Evolutionary conservation across 2,113 vertebrate genomes (phyloP).

Genomic region (Camelus dromedarius): DNA sequence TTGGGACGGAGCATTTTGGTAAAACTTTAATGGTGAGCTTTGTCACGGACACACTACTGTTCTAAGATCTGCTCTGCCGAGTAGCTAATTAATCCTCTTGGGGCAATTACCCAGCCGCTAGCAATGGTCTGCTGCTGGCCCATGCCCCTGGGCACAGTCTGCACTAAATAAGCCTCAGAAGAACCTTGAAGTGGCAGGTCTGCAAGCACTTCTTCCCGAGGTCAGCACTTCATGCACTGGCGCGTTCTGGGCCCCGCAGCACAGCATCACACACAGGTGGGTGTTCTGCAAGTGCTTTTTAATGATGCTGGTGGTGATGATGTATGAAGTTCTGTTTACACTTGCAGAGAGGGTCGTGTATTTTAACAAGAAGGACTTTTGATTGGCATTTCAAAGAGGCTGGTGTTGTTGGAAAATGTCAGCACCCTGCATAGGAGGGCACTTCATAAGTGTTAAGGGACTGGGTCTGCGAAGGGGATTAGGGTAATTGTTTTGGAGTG

Average conservation of each 20-base stretch:
- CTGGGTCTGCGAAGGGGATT: conserved; percentile 81
- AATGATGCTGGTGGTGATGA: conserved; percentile 79
- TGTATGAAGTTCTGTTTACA: conserved; percentile 80
- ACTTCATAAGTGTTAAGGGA: conserved; percentile 82
- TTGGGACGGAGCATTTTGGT: conserved; percentile 54
- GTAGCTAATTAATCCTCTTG: conserved; percentile 79
- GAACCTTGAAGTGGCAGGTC: conserved; percentile 63
- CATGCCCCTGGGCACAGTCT: conserved; percentile 35
- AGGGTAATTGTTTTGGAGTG: conserved; percentile 83
- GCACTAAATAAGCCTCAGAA: conserved; percentile 50
- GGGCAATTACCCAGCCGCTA: conserved; percentile 65
- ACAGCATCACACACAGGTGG: conserved; percentile 63
- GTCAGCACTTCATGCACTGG: conserved; percentile 58
- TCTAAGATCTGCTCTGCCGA: conserved; percentile 29
- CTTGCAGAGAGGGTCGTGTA: conserved; percentile 79
- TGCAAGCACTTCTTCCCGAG: conserved; percentile 44
- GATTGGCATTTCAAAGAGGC: conserved; percentile 83
- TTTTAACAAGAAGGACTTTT: conserved; percentile 82
- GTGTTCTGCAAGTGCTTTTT: conserved; percentile 82
- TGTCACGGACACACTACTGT: conserved; percentile 1
- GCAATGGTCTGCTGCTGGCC: conserved; percentile 40
- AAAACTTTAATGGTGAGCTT: conserved; percentile 63
- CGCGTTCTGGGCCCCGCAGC: conserved; percentile 56
- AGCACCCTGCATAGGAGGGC: conserved; percentile 80
- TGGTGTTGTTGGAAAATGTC: conserved; percentile 83